A percentile compares a stretch with the other conserved stretches of the same genome.
Evolutionary conservation across 2,113 vertebrate species (phyloP).

Genomic region (Pionites leucogaster): DNA sequence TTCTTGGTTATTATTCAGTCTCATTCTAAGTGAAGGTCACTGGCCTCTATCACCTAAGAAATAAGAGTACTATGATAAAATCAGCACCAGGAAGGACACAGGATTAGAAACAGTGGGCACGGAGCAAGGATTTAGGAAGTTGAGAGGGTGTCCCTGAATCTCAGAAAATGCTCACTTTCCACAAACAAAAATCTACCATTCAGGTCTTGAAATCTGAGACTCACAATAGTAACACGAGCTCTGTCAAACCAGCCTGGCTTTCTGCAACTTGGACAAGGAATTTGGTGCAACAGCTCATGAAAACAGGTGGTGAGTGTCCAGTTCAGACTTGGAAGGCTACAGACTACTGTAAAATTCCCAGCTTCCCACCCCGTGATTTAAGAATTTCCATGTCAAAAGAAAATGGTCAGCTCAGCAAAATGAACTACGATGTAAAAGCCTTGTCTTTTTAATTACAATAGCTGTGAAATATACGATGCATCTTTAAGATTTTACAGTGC

Average conservation of each 20-base stretch:
- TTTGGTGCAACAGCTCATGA: conserved; percentile 14
- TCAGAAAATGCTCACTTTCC: conserved; percentile 32
- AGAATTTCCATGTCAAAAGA: conserved; percentile 33
- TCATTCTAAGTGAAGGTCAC: not conserved
- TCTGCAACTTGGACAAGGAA: conserved; percentile 40
- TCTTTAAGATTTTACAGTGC: not conserved
- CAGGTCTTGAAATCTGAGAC: conserved; percentile 40
- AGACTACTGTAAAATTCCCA: conserved; percentile 38
- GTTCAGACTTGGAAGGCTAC: conserved; percentile 38
- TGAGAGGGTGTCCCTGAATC: not conserved
- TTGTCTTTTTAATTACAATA: not conserved
- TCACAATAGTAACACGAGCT: conserved; percentile 2
- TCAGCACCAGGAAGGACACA: conserved; percentile 18
- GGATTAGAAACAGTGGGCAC: not conserved
- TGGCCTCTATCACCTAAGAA: not conserved
- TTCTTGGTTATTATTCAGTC: not conserved
- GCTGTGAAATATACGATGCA: not conserved
- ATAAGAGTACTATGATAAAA: conserved; percentile 11
- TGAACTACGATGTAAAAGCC: not conserved
- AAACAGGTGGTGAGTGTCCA: conserved; percentile 67
- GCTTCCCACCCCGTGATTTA: conserved; percentile 27
- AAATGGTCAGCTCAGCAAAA: not conserved
- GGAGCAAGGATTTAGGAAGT: conserved; percentile 18
- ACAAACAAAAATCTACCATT: conserved; percentile 33
- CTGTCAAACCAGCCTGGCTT: conserved; percentile 5